Conservation (phyloP, 2,113 vertebrate species). For the Phylloscopus trochiloides region DNA sequence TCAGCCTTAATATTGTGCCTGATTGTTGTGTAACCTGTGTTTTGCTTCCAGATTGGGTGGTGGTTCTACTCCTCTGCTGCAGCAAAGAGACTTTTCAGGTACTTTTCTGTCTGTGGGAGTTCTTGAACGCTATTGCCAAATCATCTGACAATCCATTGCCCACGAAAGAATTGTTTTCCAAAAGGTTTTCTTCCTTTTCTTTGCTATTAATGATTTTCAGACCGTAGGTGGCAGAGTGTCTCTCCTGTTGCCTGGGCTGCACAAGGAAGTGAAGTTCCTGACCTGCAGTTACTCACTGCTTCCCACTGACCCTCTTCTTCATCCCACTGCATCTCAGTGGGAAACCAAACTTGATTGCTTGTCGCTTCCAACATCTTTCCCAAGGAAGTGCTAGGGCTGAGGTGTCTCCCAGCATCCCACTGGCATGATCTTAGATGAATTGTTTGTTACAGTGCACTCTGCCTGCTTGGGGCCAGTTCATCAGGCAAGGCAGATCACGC, state of each 20-base stretch:
- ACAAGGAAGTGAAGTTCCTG: not conserved
- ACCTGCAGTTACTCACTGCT: not conserved
- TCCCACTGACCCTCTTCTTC: not conserved
- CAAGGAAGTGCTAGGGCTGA: not conserved
- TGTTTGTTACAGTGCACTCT: not conserved
- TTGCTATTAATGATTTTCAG: not conserved
- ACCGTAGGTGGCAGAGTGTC: rapidly evolving
- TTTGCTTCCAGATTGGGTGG: not conserved
- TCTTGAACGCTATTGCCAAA: not conserved
- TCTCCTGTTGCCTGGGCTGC: not conserved
- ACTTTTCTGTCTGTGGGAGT: not conserved
- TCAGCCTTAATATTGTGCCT: not conserved
- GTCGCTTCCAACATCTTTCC: not conserved
- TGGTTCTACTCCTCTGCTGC: not conserved
- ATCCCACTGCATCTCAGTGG: not conserved
- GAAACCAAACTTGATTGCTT: not conserved
- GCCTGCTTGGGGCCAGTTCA: not conserved
- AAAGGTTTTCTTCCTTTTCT: not conserved
- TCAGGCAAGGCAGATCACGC: slow-evolving; percentile 39
- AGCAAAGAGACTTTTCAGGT: not conserved
- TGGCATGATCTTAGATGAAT: not conserved
- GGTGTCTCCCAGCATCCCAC: not conserved
- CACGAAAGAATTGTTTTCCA: not conserved
- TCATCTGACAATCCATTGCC: not conserved
- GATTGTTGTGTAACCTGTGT: not conserved